Evolutionary conservation across 2,797 vertebrate species (phyloP).

Genomic region (Bufotes viridis): DNA sequence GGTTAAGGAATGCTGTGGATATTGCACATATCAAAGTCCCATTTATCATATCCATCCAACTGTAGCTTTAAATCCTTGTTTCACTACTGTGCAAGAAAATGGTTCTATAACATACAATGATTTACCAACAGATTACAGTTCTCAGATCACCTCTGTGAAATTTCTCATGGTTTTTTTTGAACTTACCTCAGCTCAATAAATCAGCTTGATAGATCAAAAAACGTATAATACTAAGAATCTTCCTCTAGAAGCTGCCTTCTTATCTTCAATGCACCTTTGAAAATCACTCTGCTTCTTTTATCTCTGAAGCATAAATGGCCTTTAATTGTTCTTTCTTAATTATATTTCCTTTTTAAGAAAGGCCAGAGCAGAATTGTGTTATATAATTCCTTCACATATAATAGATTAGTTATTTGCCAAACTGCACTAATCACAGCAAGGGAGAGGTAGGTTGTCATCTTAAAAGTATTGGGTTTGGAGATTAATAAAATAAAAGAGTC

Average conservation of each 20-base stretch:
- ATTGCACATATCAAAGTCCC: too few relatives aligned
- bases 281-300: constrained; percentile 43
- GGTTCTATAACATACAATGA: not conserved
- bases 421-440: not conserved
- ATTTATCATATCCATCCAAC: not conserved
- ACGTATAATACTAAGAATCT: constrained; percentile 26
- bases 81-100: not conserved
- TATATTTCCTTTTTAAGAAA: constrained; percentile 43
- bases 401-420: not conserved
- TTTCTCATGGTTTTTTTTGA: constrained; percentile 30
- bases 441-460: not conserved
- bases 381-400: constrained; percentile 33
- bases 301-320: constrained; percentile 50
- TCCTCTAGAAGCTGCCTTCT: constrained; percentile 28
- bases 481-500: not conserved
- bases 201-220: constrained; percentile 55
- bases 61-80: not conserved
- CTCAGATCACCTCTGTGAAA: constrained; percentile 17
- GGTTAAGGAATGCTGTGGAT: too few relatives aligned
- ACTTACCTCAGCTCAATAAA: constrained; percentile 48
- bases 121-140: constrained; percentile 30
- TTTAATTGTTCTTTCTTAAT: constrained; percentile 59
- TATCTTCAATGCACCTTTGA: constrained; percentile 60
- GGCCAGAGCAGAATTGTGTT: constrained; percentile 13
- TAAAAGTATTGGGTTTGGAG: not conserved